Base-by-base conservation (phyloP, 2,888 invertebrate genomes). In the Tenthredo distinguenda region DNA sequence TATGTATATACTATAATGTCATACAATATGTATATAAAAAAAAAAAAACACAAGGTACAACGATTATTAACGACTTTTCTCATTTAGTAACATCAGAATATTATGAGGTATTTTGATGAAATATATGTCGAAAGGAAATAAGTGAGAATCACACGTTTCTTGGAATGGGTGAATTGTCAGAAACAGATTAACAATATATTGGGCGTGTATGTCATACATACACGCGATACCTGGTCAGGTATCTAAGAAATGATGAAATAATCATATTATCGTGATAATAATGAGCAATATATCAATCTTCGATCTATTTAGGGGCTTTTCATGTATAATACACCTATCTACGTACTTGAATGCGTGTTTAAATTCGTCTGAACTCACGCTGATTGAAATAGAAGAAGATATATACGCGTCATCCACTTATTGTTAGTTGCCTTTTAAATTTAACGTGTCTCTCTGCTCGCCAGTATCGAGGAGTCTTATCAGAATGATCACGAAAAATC, bases 41-140 rank as follows among this genome's bases (percentile, higher is more conserved):
- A 62, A 62, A 62, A 58, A 58, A 62, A 10, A 62, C 62, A 62
- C 26, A 62, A 62, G 26, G 62, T 62, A 62, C 62, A 26, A 62
- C 12, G 10, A 62, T 62, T 26, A 26, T 12, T 55, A 12, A 62
- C 62, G 26, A 12, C 4, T 62, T 21, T 62, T 62, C 26, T 21
- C 10, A 21, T 62, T 26, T 62, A 7, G 26, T 62, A 55, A n/a
- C n/a, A 55, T 50, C n/a, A 50, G 18, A n/a, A 50, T 0, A 55
- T 55, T n/a, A 4, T 47, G 0, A 47, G 3, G 47, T 47, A 47
- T 15, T 47, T 15, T 55, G 55, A 55, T 7, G 55, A 55, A 55
- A 55, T 55, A 50, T 50, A 50, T 15, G 3, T 18, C 50, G 50
- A 47, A 47, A 47, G 55, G n/a, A 68, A 18, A 7, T 47, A 12